Base-by-base conservation (phyloP, 2,888 invertebrate genomes). In the Acanthococcus lagerstroemiae region DNA sequence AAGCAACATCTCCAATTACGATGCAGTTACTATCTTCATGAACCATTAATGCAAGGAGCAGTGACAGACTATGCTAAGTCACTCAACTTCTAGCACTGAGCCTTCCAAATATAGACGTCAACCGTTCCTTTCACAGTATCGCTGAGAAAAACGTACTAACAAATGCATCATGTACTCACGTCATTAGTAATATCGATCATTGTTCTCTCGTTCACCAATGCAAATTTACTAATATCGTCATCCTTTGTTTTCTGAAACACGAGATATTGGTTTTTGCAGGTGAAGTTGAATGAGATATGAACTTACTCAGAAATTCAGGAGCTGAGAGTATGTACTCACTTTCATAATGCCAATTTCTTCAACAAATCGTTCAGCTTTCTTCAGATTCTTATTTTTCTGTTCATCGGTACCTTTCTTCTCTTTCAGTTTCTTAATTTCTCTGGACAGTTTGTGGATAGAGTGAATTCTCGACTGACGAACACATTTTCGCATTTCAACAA, bases 361-460 rank as follows among this genome's bases (percentile, higher is more conserved):
- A 9, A 66, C 55, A 27, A 68, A 68, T 44, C 70, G 69, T 19
- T 72, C 72, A 19, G 71, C 71, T 68, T 73, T 73, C 22, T 55
- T 69, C 19, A 54, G 44, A 67, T 69, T 67, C 63, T 72, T 72
- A 1, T 45, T 58, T 48, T 71, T 70, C 46, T 71, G 69, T 58
- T 71, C 69, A 24, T 71, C 71, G 19, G 61, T 68, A 5, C 72
- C 73, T 67, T 72, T 72, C 65, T 68, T 70, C n/a, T 21, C 55
- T 65, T 68, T 70, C 65, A 72, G 25, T 57, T 70, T 68, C 72
- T 75, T 74, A 46, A 69, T 68, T 61, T 69, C 69, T 6, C 71
- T 69, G 19, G 70, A 66, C 45, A 72, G 54, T 57, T 70, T 71
- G 55, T 71, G 65, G 26, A 71, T 70, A 15, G 68, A 67, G 44